Percentiles rank a stretch among this genome's conserved stretches.
Evolutionary conservation across 2,888 invertebrate species (phyloP).

Genomic region (Heliconius erato): DNA sequence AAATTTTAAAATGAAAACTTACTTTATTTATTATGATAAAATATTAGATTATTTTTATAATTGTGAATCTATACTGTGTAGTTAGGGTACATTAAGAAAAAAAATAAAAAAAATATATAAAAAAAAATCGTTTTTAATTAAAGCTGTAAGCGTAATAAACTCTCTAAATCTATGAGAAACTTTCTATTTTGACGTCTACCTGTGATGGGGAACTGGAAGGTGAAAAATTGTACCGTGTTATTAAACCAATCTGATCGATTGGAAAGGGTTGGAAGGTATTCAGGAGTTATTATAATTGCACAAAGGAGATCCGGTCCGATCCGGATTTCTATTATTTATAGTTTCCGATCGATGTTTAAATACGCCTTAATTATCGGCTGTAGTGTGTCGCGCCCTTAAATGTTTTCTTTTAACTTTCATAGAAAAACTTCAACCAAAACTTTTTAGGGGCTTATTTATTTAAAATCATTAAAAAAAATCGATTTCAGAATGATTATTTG

Average conservation of each 20-base stretch:
- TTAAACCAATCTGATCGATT: constrained; percentile 83
- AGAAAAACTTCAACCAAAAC: constrained; percentile 61
- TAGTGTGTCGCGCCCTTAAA: constrained; percentile 76
- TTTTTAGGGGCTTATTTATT: constrained; percentile 3
- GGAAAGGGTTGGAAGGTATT: constrained; percentile 75
- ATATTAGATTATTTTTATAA: not conserved
- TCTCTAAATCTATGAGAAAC: constrained; percentile 50
- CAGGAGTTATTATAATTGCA: constrained; percentile 79
- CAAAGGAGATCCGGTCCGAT: constrained; percentile 84
- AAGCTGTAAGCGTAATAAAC: not conserved
- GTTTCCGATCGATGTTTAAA: constrained; percentile 84
- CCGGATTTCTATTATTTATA: constrained; percentile 83
- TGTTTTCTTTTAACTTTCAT: constrained; percentile 72
- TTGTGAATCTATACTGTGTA: not conserved
- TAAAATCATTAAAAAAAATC: not conserved
- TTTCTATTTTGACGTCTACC: constrained; percentile 59
- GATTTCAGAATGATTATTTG: not conserved
- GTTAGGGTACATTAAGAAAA: too few species aligned
- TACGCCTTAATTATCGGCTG: constrained; percentile 85
- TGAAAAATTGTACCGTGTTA: constrained; percentile 76
- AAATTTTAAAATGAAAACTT: too few species aligned
- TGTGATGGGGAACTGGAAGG: constrained; percentile 69
- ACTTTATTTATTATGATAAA: too few species aligned
- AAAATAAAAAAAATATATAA: not conserved
- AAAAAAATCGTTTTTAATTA: not conserved